Percentiles rank a stretch among this genome's conserved stretches.
Conservation (phyloP, 2,888 invertebrate genomes). For the Petrolisthes manimaculis region DNA sequence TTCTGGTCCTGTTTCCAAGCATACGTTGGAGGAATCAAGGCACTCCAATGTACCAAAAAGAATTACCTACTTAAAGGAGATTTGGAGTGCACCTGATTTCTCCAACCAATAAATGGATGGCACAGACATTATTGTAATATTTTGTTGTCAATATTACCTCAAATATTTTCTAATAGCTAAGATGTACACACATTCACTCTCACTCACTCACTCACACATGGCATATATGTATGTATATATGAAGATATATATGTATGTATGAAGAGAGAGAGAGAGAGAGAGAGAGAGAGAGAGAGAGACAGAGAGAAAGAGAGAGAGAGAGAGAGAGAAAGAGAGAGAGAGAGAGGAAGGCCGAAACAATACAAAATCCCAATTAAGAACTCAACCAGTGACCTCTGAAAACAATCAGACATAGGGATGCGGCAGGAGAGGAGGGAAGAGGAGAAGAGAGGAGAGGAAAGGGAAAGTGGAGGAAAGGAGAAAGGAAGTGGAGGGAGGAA, state of each 20-base stretch:
- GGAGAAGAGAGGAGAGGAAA: neutral
- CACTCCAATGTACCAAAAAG: too few relatives aligned
- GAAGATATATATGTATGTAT: neutral
- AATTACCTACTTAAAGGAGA: too few relatives aligned
- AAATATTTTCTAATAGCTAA: too few relatives aligned
- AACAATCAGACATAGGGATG: neutral
- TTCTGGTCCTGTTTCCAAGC: too few relatives aligned
- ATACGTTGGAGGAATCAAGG: too few relatives aligned
- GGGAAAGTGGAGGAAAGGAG: neutral
- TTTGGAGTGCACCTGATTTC: too few relatives aligned
- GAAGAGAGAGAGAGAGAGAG: slow-evolving; percentile 15
- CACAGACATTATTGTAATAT: too few relatives aligned
- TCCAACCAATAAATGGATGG: too few relatives aligned
- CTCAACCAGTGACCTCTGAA: neutral
- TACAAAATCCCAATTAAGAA: neutral
- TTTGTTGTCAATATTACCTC: too few relatives aligned
- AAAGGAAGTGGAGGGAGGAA: neutral
- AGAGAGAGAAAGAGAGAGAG: neutral
- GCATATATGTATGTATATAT: neutral
- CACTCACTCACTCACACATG: neutral
- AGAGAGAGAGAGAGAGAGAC: neutral
- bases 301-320: neutral
- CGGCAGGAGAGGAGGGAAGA: neutral
- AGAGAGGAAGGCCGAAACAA: neutral
- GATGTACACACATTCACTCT: neutral